Evolutionary conservation across 2,113 vertebrate species (phyloP).

Genomic region (Falcunculus frontatus): DNA sequence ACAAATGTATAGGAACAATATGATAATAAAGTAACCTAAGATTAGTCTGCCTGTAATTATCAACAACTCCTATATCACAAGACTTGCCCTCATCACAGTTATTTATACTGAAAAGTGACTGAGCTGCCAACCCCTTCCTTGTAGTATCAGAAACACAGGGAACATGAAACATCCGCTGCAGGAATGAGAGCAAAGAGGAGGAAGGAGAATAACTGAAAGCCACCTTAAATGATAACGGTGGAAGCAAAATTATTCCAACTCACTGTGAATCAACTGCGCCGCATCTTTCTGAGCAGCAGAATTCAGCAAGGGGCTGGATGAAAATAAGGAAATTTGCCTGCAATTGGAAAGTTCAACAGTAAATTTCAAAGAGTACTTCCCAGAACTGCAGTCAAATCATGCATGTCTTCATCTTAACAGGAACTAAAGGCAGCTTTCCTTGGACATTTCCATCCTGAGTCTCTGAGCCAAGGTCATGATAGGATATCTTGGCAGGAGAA

Average conservation of each 20-base stretch:
- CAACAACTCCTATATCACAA: neutral
- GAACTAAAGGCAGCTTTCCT: neutral
- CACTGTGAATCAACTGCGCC: neutral
- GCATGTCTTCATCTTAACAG: neutral
- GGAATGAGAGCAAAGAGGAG: neutral
- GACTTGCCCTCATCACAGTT: neutral
- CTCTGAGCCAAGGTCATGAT: neutral
- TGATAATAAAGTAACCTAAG: neutral
- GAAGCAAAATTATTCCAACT: neutral
- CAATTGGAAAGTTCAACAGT: neutral
- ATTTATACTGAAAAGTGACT: neutral
- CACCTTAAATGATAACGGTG: neutral
- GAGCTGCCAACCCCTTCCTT: neutral
- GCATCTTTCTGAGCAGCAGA: neutral
- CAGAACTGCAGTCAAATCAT: neutral
- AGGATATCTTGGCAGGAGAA: neutral
- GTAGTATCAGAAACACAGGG: neutral
- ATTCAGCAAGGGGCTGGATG: neutral
- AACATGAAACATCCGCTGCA: neutral
- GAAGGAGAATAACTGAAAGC: neutral
- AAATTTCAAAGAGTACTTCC: neutral
- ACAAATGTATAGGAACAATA: neutral
- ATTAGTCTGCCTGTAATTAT: neutral
- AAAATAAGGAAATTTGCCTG: neutral
- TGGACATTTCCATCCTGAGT: neutral